A percentile compares a stretch with the other conserved stretches of the same genome.
These are phyloP conservation scores for Ciconia boyciana DNA, from an alignment of 2,113 vertebrate genomes.

Conservation along the genomic window DNA sequence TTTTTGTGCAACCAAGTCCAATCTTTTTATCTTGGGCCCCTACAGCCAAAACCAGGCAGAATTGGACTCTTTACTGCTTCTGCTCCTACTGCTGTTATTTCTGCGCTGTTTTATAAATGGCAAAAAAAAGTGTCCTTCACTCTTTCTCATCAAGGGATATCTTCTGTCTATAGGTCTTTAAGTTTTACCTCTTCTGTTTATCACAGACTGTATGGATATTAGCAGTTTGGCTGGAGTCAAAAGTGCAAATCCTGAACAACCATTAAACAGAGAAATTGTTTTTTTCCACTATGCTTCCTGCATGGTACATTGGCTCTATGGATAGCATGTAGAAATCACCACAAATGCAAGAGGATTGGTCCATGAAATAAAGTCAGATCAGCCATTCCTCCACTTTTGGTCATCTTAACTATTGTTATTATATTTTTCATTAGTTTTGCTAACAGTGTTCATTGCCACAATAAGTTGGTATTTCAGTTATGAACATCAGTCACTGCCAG, in stretches of 20 bases:
- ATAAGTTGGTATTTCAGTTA: not conserved
- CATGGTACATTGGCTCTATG: not conserved
- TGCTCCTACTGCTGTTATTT: not conserved
- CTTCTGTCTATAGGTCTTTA: not conserved
- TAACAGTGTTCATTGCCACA: not conserved
- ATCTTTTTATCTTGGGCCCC: not conserved
- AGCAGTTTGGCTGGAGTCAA: not conserved
- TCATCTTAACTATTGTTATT: no score
- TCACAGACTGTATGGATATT: not conserved
- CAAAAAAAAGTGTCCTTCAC: not conserved
- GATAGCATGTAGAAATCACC: not conserved
- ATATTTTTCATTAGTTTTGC: not conserved
- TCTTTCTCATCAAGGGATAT: not conserved
- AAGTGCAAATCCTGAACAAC: not conserved
- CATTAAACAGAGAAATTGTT: not conserved
- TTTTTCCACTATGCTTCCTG: not conserved
- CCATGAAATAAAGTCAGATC: not conserved
- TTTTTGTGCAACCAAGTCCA: not conserved
- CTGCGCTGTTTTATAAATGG: not conserved
- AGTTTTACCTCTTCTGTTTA: not conserved
- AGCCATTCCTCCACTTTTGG: not conserved
- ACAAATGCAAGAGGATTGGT: not conserved
- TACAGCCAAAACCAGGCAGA: not conserved
- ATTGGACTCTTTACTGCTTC: not conserved
- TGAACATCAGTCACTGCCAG: not conserved